Evolutionary conservation across 2,888 invertebrate species (phyloP).

Genomic region (Agrotis exclamationis): DNA sequence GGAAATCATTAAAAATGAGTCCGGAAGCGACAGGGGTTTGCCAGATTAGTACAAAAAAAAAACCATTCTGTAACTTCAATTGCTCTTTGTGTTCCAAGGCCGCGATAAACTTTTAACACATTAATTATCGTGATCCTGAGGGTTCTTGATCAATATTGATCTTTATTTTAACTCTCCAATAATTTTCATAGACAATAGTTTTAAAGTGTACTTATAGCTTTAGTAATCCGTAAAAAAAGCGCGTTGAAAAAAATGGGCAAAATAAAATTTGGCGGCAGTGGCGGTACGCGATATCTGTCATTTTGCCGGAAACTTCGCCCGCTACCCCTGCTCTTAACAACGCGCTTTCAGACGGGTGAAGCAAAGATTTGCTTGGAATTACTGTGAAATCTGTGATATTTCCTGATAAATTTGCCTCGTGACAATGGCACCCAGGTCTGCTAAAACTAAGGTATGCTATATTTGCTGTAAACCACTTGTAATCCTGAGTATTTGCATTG

Average conservation of each 20-base stretch:
- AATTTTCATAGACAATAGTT: slow-evolving; percentile 43
- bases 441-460: slow-evolving; percentile 82
- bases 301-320: slow-evolving; percentile 85
- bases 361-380: slow-evolving; percentile 49
- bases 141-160: too few species aligned
- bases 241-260: slow-evolving; percentile 54
- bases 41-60: too few species aligned
- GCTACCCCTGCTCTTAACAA: slow-evolving; percentile 69
- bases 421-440: slow-evolving; percentile 85
- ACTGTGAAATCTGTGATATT: slow-evolving; percentile 56
- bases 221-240: slow-evolving; percentile 22
- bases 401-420: slow-evolving; percentile 58
- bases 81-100: too few species aligned
- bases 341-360: slow-evolving; percentile 61
- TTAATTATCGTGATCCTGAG: too few species aligned
- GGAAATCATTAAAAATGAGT: too few species aligned
- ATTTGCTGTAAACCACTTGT: slow-evolving; percentile 33
- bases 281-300: slow-evolving; percentile 78
- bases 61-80: too few species aligned
- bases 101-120: too few species aligned
- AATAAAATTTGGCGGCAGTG: slow-evolving; percentile 83
- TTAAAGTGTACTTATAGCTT: slow-evolving; percentile 15
- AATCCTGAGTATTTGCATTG: slow-evolving; percentile 56
- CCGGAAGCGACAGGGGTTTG: too few species aligned
- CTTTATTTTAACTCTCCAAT: too few species aligned